Percentiles rank a stretch among this genome's conserved stretches.
These are phyloP conservation scores for Tribolium castaneum DNA, from an alignment of 1,140 invertebrate species.

Conservation along the genomic window DNA sequence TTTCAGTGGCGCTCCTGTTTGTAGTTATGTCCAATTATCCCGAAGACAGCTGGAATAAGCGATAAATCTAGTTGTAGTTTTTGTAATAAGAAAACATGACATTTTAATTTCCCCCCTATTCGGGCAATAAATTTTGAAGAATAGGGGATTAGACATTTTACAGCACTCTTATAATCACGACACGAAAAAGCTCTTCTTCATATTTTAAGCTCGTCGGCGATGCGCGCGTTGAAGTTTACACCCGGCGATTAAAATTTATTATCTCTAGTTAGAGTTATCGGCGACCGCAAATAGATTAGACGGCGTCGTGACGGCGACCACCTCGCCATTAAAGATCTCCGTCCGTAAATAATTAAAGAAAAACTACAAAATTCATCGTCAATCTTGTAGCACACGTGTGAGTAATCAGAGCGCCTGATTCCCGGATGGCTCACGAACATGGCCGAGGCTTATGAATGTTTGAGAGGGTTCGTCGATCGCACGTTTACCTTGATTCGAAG, in stretches of 20 bases:
- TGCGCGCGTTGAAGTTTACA: constrained; percentile 23
- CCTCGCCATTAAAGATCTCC: constrained; percentile 13
- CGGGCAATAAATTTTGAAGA: constrained; percentile 46
- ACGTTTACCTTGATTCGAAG: not conserved
- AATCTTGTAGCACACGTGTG: constrained; percentile 33
- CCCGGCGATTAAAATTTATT: constrained; percentile 26
- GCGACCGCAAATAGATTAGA: constrained; percentile 13
- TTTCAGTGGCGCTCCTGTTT: not conserved
- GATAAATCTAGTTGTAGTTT: constrained; percentile 38
- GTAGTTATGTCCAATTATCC: constrained; percentile 33
- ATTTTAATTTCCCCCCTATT: constrained; percentile 48
- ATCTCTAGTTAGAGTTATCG: constrained; percentile 21
- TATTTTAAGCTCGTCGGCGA: constrained; percentile 11
- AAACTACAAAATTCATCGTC: constrained; percentile 40
- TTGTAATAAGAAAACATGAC: constrained; percentile 47
- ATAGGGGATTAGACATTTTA: constrained; percentile 46
- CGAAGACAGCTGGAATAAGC: constrained; percentile 38
- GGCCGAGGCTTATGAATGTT: constrained; percentile 20
- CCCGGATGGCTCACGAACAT: constrained; percentile 17
- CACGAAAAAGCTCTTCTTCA: constrained; percentile 39
- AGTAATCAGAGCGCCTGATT: constrained; percentile 31
- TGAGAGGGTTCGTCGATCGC: constrained; percentile 23
- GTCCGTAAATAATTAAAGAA: constrained; percentile 37
- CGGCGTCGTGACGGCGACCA: constrained; percentile 2
- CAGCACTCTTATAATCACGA: constrained; percentile 44